Percentiles rank a stretch among this genome's conserved stretches.
Conservation (phyloP, 2,888 invertebrate genomes). For the Scaptodrosophila latifasciaeformis region DNA sequence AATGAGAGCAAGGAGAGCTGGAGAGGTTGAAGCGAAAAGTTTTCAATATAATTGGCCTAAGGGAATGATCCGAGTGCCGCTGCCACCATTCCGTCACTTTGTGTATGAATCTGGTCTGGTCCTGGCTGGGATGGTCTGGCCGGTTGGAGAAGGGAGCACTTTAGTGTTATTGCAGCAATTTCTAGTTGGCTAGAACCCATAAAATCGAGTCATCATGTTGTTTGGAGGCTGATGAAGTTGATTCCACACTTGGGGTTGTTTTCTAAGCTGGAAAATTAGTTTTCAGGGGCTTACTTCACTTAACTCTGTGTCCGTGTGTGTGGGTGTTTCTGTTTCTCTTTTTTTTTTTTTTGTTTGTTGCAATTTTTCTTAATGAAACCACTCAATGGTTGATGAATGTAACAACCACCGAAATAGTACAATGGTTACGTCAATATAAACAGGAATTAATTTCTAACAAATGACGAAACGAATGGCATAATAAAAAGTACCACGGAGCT, state of each 20-base stretch:
- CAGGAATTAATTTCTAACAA: conserved; percentile 50
- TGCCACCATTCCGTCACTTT: neutral
- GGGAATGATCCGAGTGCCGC: conserved; percentile 37
- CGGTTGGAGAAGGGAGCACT: conserved; percentile 30
- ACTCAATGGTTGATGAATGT: neutral
- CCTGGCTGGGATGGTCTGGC: neutral
- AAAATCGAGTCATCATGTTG: conserved; percentile 53
- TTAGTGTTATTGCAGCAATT: conserved; percentile 63
- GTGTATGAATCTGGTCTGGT: neutral
- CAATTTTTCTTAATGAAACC: conserved; percentile 44
- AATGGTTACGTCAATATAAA: conserved; percentile 26
- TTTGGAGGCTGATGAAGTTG: conserved; percentile 34
- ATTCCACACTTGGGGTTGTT: conserved; percentile 2
- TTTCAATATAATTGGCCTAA: conserved; percentile 70
- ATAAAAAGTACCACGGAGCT: no score
- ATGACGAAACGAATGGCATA: conserved; percentile 39
- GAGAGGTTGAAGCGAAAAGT: conserved; percentile 45
- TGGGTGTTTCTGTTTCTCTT: no score
- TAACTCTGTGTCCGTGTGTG: no score
- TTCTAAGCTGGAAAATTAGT: neutral
- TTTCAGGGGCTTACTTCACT: neutral
- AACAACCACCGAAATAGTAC: neutral
- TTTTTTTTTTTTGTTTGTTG: no score
- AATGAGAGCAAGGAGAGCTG: no score
- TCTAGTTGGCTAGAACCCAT: conserved; percentile 59